phyloP scores from a whole-genome alignment of 1,140 invertebrate species.

The Condylostylus longicornis region DNA sequence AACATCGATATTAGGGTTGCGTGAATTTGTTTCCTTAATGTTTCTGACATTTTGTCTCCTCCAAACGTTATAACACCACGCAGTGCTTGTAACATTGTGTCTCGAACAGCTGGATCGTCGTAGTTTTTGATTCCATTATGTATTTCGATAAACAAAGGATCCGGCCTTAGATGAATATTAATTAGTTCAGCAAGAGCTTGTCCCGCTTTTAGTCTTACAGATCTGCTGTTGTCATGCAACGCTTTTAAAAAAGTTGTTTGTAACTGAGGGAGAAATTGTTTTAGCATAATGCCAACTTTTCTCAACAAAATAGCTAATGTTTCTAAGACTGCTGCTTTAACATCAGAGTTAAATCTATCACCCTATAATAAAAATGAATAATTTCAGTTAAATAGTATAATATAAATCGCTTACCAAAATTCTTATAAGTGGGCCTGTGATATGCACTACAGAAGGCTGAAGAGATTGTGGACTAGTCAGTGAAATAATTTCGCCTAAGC shows the following conservation, averaged over 20 bases:
- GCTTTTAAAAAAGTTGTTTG: conserved; percentile 96
- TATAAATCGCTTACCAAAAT: too few species aligned
- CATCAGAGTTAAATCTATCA: conserved; percentile 81
- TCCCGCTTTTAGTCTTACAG: conserved; percentile 79
- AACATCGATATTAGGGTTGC: conserved; percentile 51
- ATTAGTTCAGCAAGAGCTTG: conserved; percentile 76
- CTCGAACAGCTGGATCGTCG: conserved; percentile 70
- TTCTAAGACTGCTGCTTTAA: conserved; percentile 92
- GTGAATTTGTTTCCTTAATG: conserved; percentile 60
- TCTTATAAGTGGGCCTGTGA: conserved; percentile 93
- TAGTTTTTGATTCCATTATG: conserved; percentile 70
- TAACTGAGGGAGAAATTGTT: conserved; percentile 94
- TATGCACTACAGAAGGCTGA: conserved; percentile 88
- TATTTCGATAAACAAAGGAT: conserved; percentile 81
- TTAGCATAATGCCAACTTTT: conserved; percentile 83
- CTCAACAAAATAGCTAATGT: conserved; percentile 80
- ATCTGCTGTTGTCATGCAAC: conserved; percentile 71
- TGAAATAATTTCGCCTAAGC: conserved; percentile 81
- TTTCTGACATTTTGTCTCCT: conserved; percentile 78
- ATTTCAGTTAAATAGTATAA: too few species aligned
- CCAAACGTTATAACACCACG: conserved; percentile 66
- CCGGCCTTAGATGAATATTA: conserved; percentile 72
- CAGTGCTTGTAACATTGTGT: conserved; percentile 83
- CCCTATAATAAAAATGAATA: too few species aligned
- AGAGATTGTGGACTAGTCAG: conserved; percentile 71